Conservation (phyloP, 2,888 invertebrate genomes). For the Scaptomyza parva region DNA sequence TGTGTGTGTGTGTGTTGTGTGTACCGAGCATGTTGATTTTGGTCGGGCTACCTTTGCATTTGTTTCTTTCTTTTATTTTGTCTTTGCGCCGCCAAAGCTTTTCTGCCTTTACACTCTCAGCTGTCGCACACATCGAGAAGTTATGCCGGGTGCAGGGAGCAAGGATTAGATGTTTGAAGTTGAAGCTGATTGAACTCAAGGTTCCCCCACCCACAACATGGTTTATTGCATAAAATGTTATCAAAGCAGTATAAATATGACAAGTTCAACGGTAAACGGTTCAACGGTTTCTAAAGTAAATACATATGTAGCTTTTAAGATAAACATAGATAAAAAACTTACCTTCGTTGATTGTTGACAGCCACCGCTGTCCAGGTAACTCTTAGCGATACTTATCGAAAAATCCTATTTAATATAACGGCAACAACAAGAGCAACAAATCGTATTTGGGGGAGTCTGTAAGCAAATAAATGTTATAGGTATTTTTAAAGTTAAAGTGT, state of each 20-base stretch:
- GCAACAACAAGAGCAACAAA: slow-evolving; percentile 27
- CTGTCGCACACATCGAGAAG: slow-evolving; percentile 26
- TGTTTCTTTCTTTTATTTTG: slow-evolving; percentile 1
- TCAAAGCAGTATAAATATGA: background rate
- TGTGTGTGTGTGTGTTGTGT: slow-evolving; percentile 41
- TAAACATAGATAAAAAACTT: slow-evolving; percentile 33
- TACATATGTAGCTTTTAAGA: background rate
- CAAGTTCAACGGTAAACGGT: no score
- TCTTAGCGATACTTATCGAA: slow-evolving; percentile 17
- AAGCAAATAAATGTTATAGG: slow-evolving; percentile 19
- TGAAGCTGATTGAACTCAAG: slow-evolving; percentile 17
- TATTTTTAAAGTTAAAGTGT: slow-evolving; percentile 6
- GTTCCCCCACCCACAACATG: slow-evolving; percentile 4
- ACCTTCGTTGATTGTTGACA: slow-evolving; percentile 51
- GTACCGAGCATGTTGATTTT: slow-evolving; percentile 24
- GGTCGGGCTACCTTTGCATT: slow-evolving; percentile 31
- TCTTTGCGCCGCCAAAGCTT: slow-evolving; percentile 34
- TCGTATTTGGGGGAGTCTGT: slow-evolving; percentile 15
- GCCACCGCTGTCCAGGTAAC: slow-evolving; percentile 43
- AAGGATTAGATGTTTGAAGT: slow-evolving; percentile 13
- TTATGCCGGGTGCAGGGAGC: slow-evolving; percentile 7
- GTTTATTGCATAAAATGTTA: slow-evolving; percentile 2
- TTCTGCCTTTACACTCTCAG: slow-evolving; percentile 49
- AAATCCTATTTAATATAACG: slow-evolving; percentile 6
- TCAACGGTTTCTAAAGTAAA: background rate